Evolutionary conservation across 2,113 vertebrate species (phyloP).

Genomic region (Bubo scandiacus): DNA sequence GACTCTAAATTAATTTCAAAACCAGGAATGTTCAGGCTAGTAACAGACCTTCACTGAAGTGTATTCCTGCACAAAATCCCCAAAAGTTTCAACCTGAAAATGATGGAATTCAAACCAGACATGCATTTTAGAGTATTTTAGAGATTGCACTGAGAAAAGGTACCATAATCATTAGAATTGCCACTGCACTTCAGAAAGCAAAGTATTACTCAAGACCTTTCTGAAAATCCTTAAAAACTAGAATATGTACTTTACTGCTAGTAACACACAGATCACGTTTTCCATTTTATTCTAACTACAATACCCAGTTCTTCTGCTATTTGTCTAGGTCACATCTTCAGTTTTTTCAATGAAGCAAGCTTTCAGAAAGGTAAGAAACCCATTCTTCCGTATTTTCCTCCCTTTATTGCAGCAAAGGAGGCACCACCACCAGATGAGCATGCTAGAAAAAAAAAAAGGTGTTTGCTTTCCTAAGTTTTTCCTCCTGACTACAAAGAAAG

Average conservation of each 20-base stretch:
- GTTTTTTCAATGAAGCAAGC: background rate
- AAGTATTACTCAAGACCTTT: background rate
- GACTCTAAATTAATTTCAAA: background rate
- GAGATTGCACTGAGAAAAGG: background rate
- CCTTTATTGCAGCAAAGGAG: background rate
- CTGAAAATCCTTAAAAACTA: background rate
- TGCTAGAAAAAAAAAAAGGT: background rate
- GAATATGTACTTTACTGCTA: background rate
- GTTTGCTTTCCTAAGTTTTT: background rate
- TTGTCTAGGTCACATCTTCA: background rate
- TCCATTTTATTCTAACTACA: background rate
- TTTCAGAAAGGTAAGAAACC: background rate
- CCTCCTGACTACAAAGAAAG: background rate
- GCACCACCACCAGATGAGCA: background rate
- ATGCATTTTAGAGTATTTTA: background rate
- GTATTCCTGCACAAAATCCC: background rate
- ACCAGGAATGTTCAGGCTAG: background rate
- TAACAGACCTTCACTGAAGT: background rate
- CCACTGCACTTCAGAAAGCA: background rate
- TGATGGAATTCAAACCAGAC: background rate
- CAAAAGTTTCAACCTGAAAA: background rate
- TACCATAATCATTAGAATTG: background rate
- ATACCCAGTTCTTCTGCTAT: background rate
- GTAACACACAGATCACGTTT: background rate
- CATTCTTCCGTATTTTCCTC: background rate